phyloP scores from a whole-genome alignment of 2,888 invertebrate genomes.

The Amphipoea lucens region DNA sequence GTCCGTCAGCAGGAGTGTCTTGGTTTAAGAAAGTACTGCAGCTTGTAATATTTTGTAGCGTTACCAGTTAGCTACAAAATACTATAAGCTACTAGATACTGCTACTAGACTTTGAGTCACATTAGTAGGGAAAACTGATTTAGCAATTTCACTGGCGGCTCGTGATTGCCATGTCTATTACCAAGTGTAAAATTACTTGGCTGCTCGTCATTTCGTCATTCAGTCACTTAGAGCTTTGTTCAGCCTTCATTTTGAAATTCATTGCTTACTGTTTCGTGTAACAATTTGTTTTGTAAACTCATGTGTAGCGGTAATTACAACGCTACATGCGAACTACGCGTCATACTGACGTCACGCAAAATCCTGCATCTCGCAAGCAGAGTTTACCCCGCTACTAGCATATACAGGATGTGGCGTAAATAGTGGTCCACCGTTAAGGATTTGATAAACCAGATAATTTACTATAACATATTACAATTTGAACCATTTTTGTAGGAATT shows the following conservation, averaged over 20 bases:
- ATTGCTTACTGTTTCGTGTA: constrained; percentile 50
- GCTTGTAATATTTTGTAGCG: neutral
- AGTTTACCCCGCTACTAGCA: neutral
- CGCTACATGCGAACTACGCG: too few relatives aligned
- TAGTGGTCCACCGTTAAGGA: too few relatives aligned
- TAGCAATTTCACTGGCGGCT: neutral
- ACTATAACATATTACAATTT: too few relatives aligned
- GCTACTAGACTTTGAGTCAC: neutral
- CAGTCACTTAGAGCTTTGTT: too few relatives aligned
- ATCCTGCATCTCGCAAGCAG: too few relatives aligned
- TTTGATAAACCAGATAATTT: too few relatives aligned
- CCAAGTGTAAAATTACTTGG: neutral
- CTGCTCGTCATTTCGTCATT: neutral
- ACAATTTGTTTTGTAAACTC: neutral
- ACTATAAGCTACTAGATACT: neutral
- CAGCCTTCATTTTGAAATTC: neutral
- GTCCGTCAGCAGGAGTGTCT: neutral
- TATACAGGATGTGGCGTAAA: too few relatives aligned
- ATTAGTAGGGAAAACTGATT: neutral
- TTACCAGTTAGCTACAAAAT: neutral
- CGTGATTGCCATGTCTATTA: too few relatives aligned
- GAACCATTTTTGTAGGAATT: too few relatives aligned
- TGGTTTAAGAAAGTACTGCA: neutral
- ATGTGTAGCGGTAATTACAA: too few relatives aligned
- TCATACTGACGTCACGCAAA: too few relatives aligned